These are phyloP conservation scores for Gobio occitaniae DNA, from an alignment of 2,797 vertebrate genomes.

Conservation along the genomic window DNA sequence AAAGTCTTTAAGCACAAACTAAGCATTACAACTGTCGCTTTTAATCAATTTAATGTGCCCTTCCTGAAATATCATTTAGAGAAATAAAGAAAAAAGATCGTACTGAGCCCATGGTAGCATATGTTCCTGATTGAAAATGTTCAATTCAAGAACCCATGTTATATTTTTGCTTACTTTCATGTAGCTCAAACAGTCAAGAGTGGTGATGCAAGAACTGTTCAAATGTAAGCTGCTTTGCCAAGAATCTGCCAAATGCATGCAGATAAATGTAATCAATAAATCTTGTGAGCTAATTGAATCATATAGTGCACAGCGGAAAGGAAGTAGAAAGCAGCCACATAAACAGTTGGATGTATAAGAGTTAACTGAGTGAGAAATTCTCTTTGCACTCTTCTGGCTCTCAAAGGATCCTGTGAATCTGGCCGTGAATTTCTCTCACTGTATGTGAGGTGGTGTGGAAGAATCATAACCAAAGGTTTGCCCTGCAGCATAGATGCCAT, in stretches of 20 bases:
- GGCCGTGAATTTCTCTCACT: constrained; percentile 32
- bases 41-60: neutral
- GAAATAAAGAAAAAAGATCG: neutral
- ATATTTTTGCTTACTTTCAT: neutral
- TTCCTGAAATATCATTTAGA: neutral
- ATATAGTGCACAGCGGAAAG: neutral
- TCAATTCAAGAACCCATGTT: neutral
- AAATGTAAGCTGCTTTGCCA: neutral
- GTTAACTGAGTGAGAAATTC: constrained; percentile 20
- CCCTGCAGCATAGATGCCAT: constrained; percentile 51
- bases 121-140: neutral
- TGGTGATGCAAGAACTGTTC: neutral
- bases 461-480: constrained; percentile 43
- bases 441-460: constrained; percentile 53
- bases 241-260: neutral
- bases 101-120: neutral
- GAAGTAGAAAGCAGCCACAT: neutral
- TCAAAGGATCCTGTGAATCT: constrained; percentile 45
- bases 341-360: constrained; percentile 9
- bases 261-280: neutral
- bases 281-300: neutral
- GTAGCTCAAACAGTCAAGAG: neutral
- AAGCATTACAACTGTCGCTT: neutral
- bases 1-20: neutral
- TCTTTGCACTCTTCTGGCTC: constrained; percentile 36